Evolutionary conservation across 2,888 invertebrate species (phyloP).

Genomic region (Tetragnatha montana): DNA sequence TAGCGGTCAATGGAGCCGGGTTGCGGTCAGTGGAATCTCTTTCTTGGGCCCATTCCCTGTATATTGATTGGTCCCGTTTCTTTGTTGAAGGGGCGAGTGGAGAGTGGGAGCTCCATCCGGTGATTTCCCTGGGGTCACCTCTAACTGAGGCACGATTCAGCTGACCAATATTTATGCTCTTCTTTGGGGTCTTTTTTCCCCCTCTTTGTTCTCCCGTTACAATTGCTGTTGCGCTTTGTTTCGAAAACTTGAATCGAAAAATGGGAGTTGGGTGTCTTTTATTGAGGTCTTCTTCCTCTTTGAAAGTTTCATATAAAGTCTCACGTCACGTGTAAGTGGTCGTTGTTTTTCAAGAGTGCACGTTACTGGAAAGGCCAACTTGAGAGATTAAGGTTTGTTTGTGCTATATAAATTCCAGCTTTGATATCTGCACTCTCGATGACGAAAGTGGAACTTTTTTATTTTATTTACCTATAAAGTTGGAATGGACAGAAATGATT

Average conservation of each 20-base stretch:
- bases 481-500: no score
- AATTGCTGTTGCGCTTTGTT: not conserved
- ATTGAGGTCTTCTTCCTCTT: not conserved
- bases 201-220: not conserved
- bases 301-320: not conserved
- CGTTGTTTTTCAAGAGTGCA: no score
- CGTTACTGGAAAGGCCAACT: no score
- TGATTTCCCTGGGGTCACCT: slow-evolving; percentile 14
- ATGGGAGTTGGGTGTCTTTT: not conserved
- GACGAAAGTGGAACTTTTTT: no score
- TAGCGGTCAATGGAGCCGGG: slow-evolving; percentile 14
- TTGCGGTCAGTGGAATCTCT: not conserved
- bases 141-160: not conserved
- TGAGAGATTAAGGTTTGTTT: no score
- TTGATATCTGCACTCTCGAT: no score
- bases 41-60: not conserved
- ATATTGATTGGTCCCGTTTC: slow-evolving; percentile 34
- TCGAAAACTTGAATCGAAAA: not conserved
- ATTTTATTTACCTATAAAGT: no score
- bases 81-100: slow-evolving; percentile 34
- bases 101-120: slow-evolving; percentile 7
- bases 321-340: no score
- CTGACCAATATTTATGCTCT: slow-evolving; percentile 38
- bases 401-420: no score
- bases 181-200: not conserved